phyloP scores from a whole-genome alignment of 2,888 invertebrate genomes.

The Linnaemya vulpina region DNA sequence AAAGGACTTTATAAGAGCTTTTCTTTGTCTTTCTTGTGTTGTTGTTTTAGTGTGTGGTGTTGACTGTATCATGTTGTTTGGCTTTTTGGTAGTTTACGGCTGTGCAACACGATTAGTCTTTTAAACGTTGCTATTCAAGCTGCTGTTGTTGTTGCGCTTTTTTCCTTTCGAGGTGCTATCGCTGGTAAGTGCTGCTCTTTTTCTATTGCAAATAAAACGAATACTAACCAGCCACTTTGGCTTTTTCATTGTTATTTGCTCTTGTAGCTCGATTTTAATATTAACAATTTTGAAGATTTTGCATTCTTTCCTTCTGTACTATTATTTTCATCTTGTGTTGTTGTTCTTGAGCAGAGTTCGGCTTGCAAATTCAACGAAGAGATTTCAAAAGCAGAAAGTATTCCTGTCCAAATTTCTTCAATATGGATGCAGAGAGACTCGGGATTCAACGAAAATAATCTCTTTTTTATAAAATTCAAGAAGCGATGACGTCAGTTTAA shows the following conservation, averaged over 20 bases:
- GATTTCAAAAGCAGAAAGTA: background rate
- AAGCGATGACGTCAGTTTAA: too few relatives aligned
- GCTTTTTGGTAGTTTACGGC: conserved; percentile 67
- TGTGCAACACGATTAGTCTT: conserved; percentile 47
- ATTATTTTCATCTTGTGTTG: conserved; percentile 4
- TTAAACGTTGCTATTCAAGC: conserved; percentile 14
- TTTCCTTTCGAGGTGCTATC: background rate
- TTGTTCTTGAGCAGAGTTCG: conserved; percentile 49
- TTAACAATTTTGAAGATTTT: conserved; percentile 57
- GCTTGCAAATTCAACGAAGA: background rate
- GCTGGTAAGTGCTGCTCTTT: conserved; percentile 41
- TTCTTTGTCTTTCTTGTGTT: conserved; percentile 38
- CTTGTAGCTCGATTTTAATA: conserved; percentile 65
- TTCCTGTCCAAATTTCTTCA: background rate
- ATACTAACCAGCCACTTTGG: conserved; percentile 71
- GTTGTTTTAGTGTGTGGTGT: conserved; percentile 59
- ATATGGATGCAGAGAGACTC: too few relatives aligned
- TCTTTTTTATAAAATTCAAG: too few relatives aligned
- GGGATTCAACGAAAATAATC: too few relatives aligned
- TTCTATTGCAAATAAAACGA: conserved; percentile 60
- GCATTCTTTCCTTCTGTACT: conserved; percentile 32
- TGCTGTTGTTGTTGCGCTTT: background rate
- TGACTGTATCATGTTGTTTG: conserved; percentile 67
- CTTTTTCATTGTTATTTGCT: conserved; percentile 68
- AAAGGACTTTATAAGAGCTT: conserved; percentile 70